A percentile compares a stretch with the other conserved stretches of the same genome.
Evolutionary conservation across 2,797 vertebrate genomes (phyloP).

Genomic region (Acipenser oxyrinchus): DNA sequence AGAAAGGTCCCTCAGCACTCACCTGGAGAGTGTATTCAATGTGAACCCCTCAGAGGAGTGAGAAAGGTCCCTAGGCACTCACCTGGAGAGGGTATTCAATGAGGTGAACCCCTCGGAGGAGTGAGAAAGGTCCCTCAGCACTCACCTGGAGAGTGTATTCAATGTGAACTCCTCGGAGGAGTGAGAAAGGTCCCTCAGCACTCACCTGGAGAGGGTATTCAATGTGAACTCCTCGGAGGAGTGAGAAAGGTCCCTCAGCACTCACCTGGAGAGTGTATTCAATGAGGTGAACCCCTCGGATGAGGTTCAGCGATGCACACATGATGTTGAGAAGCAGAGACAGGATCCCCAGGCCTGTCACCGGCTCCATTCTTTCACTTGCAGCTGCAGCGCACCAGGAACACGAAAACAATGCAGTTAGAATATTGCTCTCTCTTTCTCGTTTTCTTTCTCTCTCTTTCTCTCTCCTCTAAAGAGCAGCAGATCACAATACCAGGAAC

Average conservation of each 20-base stretch:
- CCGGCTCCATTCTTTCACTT: conserved; percentile 71
- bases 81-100: too few species aligned
- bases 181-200: too few species aligned
- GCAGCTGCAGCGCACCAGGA: conserved; percentile 46
- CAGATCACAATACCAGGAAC: too few species aligned
- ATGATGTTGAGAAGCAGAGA: conserved; percentile 90
- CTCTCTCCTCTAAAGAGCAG: too few species aligned
- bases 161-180: not conserved
- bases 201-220: conserved; percentile 6
- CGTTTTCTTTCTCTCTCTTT: too few species aligned
- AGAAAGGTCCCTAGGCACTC: too few species aligned
- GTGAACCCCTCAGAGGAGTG: too few species aligned
- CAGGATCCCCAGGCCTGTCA: conserved; percentile 78
- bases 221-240: conserved; percentile 63
- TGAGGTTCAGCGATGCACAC: conserved; percentile 88
- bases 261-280: conserved; percentile 86
- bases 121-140: too few species aligned
- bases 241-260: conserved; percentile 52
- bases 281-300: conserved; percentile 83
- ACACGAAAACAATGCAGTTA: not conserved
- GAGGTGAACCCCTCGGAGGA: too few species aligned
- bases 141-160: conserved; percentile 62
- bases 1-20: too few species aligned
- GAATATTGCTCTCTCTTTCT: too few species aligned
- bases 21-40: too few species aligned